Conservation (phyloP, 2,797 vertebrate species). For the Mus spretus region DNA sequence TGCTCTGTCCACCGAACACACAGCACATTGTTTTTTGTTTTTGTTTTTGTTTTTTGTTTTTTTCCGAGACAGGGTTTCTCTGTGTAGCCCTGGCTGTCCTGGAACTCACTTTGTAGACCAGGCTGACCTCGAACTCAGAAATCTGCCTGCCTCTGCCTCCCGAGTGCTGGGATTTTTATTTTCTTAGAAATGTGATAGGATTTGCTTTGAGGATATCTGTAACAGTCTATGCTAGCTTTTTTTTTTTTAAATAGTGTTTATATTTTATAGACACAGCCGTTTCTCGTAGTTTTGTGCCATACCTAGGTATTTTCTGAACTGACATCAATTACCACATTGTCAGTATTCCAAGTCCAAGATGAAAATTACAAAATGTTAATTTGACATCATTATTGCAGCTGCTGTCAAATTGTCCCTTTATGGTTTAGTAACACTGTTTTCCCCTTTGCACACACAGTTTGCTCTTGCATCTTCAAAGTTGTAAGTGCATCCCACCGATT, state of each 20-base stretch:
- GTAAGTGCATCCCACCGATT: conserved; percentile 19
- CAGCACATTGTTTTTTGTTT: not conserved
- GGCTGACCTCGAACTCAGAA: too few species aligned
- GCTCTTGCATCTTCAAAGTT: conserved; percentile 30
- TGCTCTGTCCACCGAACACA: conserved; percentile 63
- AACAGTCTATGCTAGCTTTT: conserved; percentile 3
- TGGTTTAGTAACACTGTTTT: conserved; percentile 17
- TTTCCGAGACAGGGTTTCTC: too few species aligned
- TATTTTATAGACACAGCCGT: conserved; percentile 24
- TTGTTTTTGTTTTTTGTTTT: too few species aligned
- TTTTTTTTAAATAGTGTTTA: conserved; percentile 55
- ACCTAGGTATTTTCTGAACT: conserved; percentile 60
- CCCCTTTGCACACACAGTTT: not conserved
- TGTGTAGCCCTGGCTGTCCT: too few species aligned
- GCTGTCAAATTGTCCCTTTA: conserved; percentile 37
- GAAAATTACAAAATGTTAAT: conserved; percentile 25
- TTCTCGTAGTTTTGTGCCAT: conserved; percentile 62
- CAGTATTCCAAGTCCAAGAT: conserved; percentile 45
- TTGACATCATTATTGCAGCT: conserved; percentile 18
- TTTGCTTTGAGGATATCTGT: conserved; percentile 55
- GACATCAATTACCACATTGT: conserved; percentile 59
- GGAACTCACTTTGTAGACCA: too few species aligned
- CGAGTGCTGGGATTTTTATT: conserved; percentile 39
- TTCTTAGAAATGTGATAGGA: conserved; percentile 69
- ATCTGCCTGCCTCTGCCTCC: too few species aligned